phyloP scores from a whole-genome alignment of 2,888 invertebrate species.

The Lasioglossum calceatum region DNA sequence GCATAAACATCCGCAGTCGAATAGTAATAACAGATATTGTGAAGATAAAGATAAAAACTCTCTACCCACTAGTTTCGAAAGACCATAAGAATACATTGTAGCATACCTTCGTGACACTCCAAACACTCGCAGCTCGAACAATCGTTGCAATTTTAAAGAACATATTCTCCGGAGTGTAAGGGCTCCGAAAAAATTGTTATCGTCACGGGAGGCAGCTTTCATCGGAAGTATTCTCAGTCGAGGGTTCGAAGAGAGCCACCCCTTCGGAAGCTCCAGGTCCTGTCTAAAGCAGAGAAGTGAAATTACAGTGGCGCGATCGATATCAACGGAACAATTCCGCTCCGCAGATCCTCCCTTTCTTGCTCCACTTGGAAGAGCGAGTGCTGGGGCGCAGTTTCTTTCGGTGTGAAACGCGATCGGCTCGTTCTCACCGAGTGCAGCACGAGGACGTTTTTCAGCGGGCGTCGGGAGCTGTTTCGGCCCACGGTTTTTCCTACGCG shows the following conservation, averaged over 20 bases:
- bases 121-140: background rate
- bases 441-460: background rate
- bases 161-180: background rate
- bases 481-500: background rate
- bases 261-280: background rate
- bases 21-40: no score
- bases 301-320: constrained; percentile 16
- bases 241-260: background rate
- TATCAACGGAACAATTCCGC: background rate
- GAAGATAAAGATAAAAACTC: background rate
- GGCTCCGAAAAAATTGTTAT: background rate
- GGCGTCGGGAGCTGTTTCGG: background rate
- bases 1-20: no score
- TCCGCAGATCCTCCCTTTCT: background rate
- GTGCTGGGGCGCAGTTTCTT: background rate
- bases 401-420: constrained; percentile 3
- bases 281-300: constrained; percentile 1
- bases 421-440: background rate
- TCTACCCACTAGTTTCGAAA: background rate
- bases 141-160: background rate
- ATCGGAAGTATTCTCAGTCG: background rate
- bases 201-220: background rate
- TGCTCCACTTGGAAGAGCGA: background rate
- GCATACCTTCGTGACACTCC: background rate
- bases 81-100: background rate